Base-by-base conservation (phyloP, 1,140 invertebrate species). In the Eueides isabella region DNA sequence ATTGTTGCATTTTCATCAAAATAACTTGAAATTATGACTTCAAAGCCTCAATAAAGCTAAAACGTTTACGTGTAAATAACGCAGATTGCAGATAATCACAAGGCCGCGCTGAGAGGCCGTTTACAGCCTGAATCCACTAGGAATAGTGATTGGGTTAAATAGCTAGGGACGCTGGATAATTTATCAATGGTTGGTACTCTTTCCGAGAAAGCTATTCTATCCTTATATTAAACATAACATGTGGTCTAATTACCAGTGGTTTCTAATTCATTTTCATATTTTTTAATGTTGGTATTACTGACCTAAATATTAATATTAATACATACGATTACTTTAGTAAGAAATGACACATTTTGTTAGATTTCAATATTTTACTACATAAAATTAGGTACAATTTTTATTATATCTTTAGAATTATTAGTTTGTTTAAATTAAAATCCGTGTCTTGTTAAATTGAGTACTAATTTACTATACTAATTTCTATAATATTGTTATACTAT, bases 21-120 rank as follows among this genome's bases (percentile, higher is more conserved):
- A 44, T 44, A 19, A 9, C 16, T 44, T 19, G n/a, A 44, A 44
- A 44, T 44, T 44, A 44, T 44, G 41, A 19, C 41, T 44, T 44
- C 41, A 19, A 67, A 55, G 66, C 28, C 29, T 30, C 29, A 68
- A 68, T 55, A 55, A 68, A 55, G 16, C 14, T 44, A 44, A 44
- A 44, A 44, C 41, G 41, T 44, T 44, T 44, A 44, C 41, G 41
- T 44, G n/a, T 44, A 44, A 44, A 44, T 44, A 44, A 16, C 41
- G 65, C 62, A 69, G 76, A 78, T 78, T 68, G 65, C 61, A 67
- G 66, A 78, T 78, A 78, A 78, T 78, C 72, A 78, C 72, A 71
- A 71, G 48, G 41, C 41, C 31, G 63, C 64, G 70, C 67, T 64
- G 72, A 74, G 33, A 55, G 76, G 26, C 68, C 67, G 63, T 63